phyloP scores from a whole-genome alignment of 2,888 invertebrate genomes.

The Blastobasis lacticolella region DNA sequence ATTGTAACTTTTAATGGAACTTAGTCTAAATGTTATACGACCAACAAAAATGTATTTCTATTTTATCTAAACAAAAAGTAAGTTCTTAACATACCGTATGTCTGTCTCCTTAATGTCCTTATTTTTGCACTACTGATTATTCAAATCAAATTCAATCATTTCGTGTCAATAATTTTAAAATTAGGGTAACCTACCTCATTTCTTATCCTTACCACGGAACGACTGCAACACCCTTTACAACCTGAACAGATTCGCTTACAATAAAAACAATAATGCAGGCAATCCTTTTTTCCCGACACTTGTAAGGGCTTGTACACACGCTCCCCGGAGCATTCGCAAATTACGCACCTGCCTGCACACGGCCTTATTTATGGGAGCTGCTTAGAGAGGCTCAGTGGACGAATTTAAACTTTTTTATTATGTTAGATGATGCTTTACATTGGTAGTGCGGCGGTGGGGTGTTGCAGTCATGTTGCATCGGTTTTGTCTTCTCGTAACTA shows the following conservation, averaged over 20 bases:
- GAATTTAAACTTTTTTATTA: slow-evolving; percentile 27
- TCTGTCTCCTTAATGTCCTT: slow-evolving; percentile 15
- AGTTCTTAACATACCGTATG: background rate
- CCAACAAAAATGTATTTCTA: too few species aligned
- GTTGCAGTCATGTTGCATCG: too few species aligned
- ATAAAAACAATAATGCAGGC: slow-evolving; percentile 64
- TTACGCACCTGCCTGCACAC: slow-evolving; percentile 49
- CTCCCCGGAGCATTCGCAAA: slow-evolving; percentile 43
- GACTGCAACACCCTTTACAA: too few species aligned
- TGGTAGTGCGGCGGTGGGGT: background rate
- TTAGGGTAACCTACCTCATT: too few species aligned
- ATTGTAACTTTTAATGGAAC: too few species aligned
- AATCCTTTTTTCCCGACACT: slow-evolving; percentile 46
- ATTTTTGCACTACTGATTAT: too few species aligned
- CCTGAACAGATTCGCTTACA: slow-evolving; percentile 38
- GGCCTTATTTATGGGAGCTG: slow-evolving; percentile 52
- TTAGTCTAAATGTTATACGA: too few species aligned
- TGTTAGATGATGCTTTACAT: slow-evolving; percentile 2
- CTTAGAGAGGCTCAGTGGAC: slow-evolving; percentile 47
- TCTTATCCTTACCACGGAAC: too few species aligned
- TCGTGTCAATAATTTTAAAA: too few species aligned
- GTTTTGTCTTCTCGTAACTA: too few species aligned
- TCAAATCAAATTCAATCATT: too few species aligned
- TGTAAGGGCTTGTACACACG: slow-evolving; percentile 48
- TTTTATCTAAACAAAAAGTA: background rate